Base-by-base conservation (phyloP, 1,140 invertebrate species). In the Drosophila serrata region DNA sequence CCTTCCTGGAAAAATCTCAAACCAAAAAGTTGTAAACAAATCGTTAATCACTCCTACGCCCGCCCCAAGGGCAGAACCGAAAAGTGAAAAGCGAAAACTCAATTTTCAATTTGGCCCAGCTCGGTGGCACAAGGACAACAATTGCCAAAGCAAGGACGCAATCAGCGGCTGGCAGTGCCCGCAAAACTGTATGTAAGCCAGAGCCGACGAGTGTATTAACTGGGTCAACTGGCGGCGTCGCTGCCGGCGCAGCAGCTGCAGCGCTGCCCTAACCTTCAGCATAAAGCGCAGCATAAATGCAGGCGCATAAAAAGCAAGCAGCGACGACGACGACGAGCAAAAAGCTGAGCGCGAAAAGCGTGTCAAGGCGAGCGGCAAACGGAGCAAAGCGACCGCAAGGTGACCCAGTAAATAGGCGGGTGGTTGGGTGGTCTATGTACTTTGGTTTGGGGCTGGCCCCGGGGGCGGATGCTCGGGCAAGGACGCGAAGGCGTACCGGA, bases 211-310 rank as follows among this genome's bases (percentile, higher is more conserved):
- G 37, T 24, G 6, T 4, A 13, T 11, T 55, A 82, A 90, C 64
- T 88, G 73, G 85, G 86, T 85, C 81, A 85, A 81, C 74, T 69
- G 74, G 35, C 63, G 53, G 45, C 75, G 56, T 19, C 37, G 40
- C 59, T 45, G 45, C n/a, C 40, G 35, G 35, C 37, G 55, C 19
- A 39, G 60, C 60, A 19, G 60, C 67, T 57, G 53, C 75, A 22
- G 27, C 57, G 61, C 65, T 65, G 49, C 43, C 58, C 78, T 90
- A 90, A 90, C 85, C 85, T 90, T 90, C 85, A 90, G 61, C 85
- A 90, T 90, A 75, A 85, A 81, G 51, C 70, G 81, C 78, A 90
- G 81, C 85, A 90, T 84, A 90, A 88, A 74, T 90, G 81, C 84
- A 69, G 80, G 73, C 76, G 68, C 84, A 78, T 65, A 60, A 81